These are phyloP conservation scores for Xylocopa sonorina DNA, from an alignment of 1,140 invertebrate genomes.

Conservation along the genomic window DNA sequence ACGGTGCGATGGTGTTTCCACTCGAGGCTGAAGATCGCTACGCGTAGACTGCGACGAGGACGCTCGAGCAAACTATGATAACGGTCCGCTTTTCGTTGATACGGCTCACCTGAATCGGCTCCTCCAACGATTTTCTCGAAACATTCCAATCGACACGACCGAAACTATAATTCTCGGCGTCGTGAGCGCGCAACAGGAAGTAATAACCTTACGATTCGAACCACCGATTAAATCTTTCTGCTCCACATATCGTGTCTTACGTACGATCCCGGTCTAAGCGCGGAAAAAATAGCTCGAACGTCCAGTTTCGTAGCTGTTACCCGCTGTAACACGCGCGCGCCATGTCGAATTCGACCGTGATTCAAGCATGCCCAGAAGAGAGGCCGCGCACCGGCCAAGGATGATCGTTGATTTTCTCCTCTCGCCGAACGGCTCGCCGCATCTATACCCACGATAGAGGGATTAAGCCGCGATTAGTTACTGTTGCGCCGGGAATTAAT, in stretches of 20 bases:
- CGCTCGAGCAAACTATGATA: too few relatives aligned
- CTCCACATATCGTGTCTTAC: conserved; percentile 27
- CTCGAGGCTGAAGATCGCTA: background rate
- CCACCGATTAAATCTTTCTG: conserved; percentile 44
- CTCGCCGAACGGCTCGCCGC: background rate
- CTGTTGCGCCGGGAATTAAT: conserved; percentile 56
- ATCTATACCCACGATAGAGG: conserved; percentile 18
- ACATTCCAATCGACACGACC: background rate
- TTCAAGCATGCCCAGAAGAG: background rate
- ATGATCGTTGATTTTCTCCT: background rate
- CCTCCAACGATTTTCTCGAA: background rate
- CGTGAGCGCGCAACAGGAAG: conserved; percentile 3
- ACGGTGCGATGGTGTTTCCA: too few relatives aligned
- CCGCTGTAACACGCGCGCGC: too few relatives aligned
- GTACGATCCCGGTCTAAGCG: too few relatives aligned
- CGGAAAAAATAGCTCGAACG: too few relatives aligned
- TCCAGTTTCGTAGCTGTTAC: too few relatives aligned
- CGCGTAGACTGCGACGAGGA: background rate
- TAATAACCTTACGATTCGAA: conserved; percentile 35
- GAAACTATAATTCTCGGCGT: background rate
- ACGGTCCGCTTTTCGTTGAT: too few relatives aligned
- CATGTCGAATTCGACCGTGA: background rate
- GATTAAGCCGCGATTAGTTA: conserved; percentile 43
- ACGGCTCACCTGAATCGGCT: too few relatives aligned
- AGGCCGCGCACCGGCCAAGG: background rate